Evolutionary conservation across 2,888 invertebrate species (phyloP).

Genomic region (Drosophila birchii): DNA sequence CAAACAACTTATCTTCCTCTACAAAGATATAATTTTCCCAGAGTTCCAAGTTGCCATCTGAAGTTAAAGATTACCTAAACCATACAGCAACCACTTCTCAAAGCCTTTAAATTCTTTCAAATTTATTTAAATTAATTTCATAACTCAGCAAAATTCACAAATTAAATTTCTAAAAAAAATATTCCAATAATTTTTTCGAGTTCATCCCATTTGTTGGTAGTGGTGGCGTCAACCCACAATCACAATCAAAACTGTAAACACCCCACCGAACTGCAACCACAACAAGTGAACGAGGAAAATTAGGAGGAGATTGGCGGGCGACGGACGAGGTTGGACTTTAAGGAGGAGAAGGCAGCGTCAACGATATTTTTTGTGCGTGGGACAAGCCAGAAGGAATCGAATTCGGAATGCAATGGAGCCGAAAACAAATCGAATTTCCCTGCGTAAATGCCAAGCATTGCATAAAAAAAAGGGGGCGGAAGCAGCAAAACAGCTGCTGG

Average conservation of each 20-base stretch:
- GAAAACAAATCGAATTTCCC: constrained; percentile 10
- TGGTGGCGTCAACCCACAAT: constrained; percentile 34
- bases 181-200: not conserved
- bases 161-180: not conserved
- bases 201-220: constrained; percentile 11
- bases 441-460: constrained; percentile 46
- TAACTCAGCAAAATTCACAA: not conserved
- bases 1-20: not conserved
- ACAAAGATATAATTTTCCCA: not conserved
- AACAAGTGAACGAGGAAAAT: constrained; percentile 55
- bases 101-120: not conserved
- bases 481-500: constrained; percentile 21
- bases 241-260: constrained; percentile 62
- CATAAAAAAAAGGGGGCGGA: constrained; percentile 4
- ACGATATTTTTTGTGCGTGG: constrained; percentile 26
- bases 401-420: constrained; percentile 26
- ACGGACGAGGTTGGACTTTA: not conserved
- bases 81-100: not conserved
- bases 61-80: not conserved
- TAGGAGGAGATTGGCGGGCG: not conserved
- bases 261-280: constrained; percentile 46
- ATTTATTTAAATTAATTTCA: not conserved
- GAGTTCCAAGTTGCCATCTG: not conserved
- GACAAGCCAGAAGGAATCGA: constrained; percentile 18
- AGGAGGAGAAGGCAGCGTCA: constrained; percentile 15